phyloP scores from a whole-genome alignment of 2,797 vertebrate genomes.

The Hippoglossus hippoglossus region DNA sequence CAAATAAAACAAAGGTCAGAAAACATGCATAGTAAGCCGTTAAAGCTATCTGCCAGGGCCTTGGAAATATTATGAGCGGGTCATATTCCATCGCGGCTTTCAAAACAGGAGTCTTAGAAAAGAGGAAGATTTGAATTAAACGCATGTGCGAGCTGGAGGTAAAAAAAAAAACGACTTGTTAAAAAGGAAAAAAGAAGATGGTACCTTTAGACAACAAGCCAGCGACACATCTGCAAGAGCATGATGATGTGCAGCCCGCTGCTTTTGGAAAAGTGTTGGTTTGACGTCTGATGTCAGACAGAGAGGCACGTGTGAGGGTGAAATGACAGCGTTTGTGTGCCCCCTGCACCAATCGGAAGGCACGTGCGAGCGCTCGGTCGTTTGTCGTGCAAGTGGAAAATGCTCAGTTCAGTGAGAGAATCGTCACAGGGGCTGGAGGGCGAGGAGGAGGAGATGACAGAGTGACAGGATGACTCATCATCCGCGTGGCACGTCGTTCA shows the following conservation, averaged over 20 bases:
- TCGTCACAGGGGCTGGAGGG: conserved; percentile 1
- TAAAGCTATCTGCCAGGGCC: conserved; percentile 56
- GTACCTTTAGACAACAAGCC: conserved; percentile 44
- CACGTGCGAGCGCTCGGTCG: conserved; percentile 17
- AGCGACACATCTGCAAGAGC: conserved; percentile 27
- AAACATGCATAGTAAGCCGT: conserved; percentile 59
- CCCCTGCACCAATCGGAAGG: conserved; percentile 19
- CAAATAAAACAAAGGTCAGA: conserved; percentile 82
- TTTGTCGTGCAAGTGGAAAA: conserved; percentile 24
- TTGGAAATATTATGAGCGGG: conserved; percentile 62
- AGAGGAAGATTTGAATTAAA: conserved; percentile 42
- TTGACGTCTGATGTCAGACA: conserved; percentile 60
- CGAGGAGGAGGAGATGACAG: conserved; percentile 36
- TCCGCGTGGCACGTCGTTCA: conserved; percentile 57
- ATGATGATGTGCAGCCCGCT: conserved; percentile 49
- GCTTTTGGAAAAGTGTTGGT: conserved; percentile 52
- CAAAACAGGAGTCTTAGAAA: background rate
- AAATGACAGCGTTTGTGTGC: conserved; percentile 44
- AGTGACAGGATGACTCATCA: conserved; percentile 72
- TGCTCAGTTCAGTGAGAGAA: conserved; percentile 13
- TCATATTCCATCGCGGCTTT: conserved; percentile 60
- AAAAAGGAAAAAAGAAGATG: conserved; percentile 5
- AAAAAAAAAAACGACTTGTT: conserved; percentile 3
- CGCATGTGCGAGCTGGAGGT: background rate
- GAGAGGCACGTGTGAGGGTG: conserved; percentile 8